Evolutionary conservation across 2,888 invertebrate genomes (phyloP), one percentile per base, ranked within the genome.

Genomic region (Corythucha ciliata): DNA sequence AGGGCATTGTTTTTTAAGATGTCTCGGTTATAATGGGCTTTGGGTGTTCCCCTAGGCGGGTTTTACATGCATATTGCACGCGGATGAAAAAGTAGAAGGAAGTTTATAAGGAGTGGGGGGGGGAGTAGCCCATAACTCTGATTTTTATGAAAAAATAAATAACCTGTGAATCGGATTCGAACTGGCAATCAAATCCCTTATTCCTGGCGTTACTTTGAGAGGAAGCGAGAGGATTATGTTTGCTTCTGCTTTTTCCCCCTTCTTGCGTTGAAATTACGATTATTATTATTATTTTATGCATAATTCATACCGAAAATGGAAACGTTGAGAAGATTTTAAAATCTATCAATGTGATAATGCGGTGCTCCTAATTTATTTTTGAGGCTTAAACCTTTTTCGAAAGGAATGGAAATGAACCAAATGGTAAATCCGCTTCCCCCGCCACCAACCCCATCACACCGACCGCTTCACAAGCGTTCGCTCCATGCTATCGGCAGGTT

Each of bases 1-100:
- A 55, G 46, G 46, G 55, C 55, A 53, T 55, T 55, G 55, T 55
- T 53, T 53, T n/a, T 44, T 49, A 55, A 55, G 55, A 55, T 53
- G 52, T 53, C 55, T 53, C 27, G 45, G 39, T 53, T 53, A 44
- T 55, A 53, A 55, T 53, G 48, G 48, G 34, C 40, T 16, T 21
- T 8, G 16, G 24, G 33, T 18, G 29, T 8, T 10, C 14, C 6
- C 25, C 36, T 37, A 47, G 47, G 36, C 47, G n/a, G 36, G 21
- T 33, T 47, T 47, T 47, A 47, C 36, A 47, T 47, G 47, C 47
- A 47, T 47, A 47, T 47, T 47, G 47, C 36, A 34, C 47, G 18
- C 27, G 36, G 47, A 25, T 25, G 26, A 47, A 47, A 33, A 47
- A 33, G 27, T 20, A 36, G 29, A 22, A 29, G 29, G n/a, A 29